phyloP scores from a whole-genome alignment of 2,888 invertebrate genomes.

The Heliconius charithonia region DNA sequence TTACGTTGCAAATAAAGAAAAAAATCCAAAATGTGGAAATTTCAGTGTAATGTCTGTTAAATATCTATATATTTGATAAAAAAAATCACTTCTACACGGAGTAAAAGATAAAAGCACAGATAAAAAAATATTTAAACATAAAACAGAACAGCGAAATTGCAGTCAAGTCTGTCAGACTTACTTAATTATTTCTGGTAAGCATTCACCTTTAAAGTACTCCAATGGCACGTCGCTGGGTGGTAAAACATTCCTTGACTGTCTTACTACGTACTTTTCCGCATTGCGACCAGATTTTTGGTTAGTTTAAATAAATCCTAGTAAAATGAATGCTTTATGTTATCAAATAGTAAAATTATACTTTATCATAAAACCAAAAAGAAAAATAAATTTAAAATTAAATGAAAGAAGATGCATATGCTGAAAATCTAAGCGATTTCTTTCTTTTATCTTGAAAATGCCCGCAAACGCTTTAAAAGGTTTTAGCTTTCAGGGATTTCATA shows the following conservation, averaged over 20 bases:
- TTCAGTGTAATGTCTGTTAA: no score
- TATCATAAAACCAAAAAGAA: neutral
- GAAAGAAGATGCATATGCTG: neutral
- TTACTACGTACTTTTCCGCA: conserved; percentile 61
- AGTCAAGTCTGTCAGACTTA: neutral
- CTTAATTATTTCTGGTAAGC: conserved; percentile 9
- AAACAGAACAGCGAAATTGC: neutral
- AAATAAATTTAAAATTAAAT: conserved; percentile 10
- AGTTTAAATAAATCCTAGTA: conserved; percentile 56
- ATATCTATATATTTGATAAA: neutral
- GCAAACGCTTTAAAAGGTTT: conserved; percentile 51
- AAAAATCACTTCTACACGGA: neutral
- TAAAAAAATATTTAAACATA: neutral
- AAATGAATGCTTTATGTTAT: conserved; percentile 51
- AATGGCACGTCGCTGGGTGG: conserved; percentile 52
- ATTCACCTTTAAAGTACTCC: conserved; percentile 46
- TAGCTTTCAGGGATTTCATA: conserved; percentile 60
- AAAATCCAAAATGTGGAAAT: no score
- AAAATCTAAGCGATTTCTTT: conserved; percentile 21
- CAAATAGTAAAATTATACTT: neutral
- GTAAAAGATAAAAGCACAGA: neutral
- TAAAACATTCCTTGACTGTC: conserved; percentile 62
- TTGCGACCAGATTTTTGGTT: conserved; percentile 63
- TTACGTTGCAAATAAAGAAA: no score
- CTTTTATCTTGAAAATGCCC: conserved; percentile 28